Base-by-base conservation (phyloP, 2,888 invertebrate species). In the Aphidius colemani region DNA sequence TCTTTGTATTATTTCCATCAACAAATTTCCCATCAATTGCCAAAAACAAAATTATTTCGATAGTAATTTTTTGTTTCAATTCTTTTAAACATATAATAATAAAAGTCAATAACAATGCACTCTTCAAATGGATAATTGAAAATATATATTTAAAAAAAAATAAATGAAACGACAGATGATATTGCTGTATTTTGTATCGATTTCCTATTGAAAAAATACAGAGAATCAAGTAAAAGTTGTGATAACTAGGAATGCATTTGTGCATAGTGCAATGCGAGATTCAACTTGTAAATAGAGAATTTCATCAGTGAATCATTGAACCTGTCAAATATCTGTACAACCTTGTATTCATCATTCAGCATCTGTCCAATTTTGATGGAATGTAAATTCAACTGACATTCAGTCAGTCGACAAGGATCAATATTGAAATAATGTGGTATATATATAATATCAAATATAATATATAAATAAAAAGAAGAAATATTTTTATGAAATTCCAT, bases 141-240 rank as follows among this genome's bases (percentile, higher is more conserved):
- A 30, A 30, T 30, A 30, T 30, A 30, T 30, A 30, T 30, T 30
- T 30, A 30, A 10, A 10, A n/a, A 30, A 56, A 39, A 48, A 55
- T 48, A 40, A 46, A 45, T 18, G 51, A 63, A 48, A 55, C 56
- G 59, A 53, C 48, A 58, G 53, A 30, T 30, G 40, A 63, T 59
- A 39, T 46, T 57, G 57, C 46, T 46, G 57, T 7, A 46, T 11
- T 39, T 57, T 30, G 4, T 30, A 57, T 57, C 46, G 57, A 57
- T 57, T 57, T 57, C 57, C 57, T 46, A 57, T 57, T 57, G 57
- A 57, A 66, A 64, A 67, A 66, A 30, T 63, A 64, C 60, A 65
- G 66, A 55, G 65, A 49, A 46, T 13, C 11, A 48, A 44, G 41
- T 18, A 30, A 48, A 51, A 48, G 64, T 61, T 50, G 63, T 59